Percentiles rank a stretch among this genome's conserved stretches.
These are phyloP conservation scores for Heliconius charithonia DNA, from an alignment of 2,888 invertebrate genomes.

Conservation along the genomic window DNA sequence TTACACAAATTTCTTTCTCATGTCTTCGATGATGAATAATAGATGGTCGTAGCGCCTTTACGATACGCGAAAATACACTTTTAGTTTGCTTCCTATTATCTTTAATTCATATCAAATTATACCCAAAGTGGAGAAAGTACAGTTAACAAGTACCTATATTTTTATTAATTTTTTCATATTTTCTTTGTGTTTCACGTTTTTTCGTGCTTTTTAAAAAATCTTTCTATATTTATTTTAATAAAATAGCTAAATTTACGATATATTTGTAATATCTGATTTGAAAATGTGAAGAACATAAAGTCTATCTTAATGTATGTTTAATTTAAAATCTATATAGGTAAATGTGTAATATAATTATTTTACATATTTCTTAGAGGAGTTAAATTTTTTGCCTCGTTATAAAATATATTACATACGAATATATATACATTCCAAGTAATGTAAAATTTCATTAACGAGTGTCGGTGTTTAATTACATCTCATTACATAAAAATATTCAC, in stretches of 20 bases:
- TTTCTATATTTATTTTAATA: no score
- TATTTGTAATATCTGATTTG: neutral
- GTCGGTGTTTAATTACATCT: neutral
- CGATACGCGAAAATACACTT: constrained; percentile 34
- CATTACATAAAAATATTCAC: constrained; percentile 6
- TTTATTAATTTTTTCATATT: neutral
- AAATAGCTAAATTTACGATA: neutral
- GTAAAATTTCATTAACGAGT: constrained; percentile 8
- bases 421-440: neutral
- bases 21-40: constrained; percentile 81
- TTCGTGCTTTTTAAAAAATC: neutral
- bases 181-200: neutral
- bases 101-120: constrained; percentile 15
- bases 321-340: no score
- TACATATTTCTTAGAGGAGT: no score
- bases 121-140: neutral
- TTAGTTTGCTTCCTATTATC: constrained; percentile 29
- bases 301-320: neutral
- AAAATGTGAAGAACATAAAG: neutral
- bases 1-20: constrained; percentile 81
- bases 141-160: neutral
- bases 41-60: constrained; percentile 60
- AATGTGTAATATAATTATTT: no score
- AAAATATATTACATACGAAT: neutral
- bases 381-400: no score